Evolutionary conservation across 1,140 invertebrate species (phyloP).

Genomic region (Goniozus legneri): DNA sequence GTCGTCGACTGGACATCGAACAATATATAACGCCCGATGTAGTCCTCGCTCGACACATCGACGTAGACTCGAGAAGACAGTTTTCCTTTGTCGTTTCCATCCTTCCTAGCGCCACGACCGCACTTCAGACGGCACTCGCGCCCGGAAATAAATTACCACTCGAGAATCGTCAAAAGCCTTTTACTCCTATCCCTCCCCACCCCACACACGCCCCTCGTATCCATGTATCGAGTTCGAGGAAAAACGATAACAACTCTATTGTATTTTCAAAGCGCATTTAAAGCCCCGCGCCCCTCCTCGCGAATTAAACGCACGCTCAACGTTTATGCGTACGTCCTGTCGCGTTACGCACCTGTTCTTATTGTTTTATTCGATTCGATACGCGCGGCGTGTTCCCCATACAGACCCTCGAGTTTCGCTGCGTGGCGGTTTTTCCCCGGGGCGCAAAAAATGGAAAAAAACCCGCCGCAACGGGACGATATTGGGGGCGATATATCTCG

Average conservation of each 20-base stretch:
- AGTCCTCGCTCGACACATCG: constrained; percentile 16
- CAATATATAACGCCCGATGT: neutral
- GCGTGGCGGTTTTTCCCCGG: constrained; percentile 7
- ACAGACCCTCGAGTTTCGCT: constrained; percentile 1
- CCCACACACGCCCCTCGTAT: neutral
- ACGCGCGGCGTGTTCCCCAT: too few relatives aligned
- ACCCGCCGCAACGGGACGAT: neutral
- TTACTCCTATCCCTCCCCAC: too few relatives aligned
- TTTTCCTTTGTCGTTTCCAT: constrained; percentile 31
- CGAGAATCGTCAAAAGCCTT: constrained; percentile 33
- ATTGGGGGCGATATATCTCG: constrained; percentile 29
- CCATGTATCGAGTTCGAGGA: constrained; percentile 20
- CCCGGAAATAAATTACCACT: constrained; percentile 36
- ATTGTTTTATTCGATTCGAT: too few relatives aligned
- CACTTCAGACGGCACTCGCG: constrained; percentile 21
- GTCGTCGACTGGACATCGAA: too few relatives aligned
- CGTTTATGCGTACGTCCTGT: too few relatives aligned
- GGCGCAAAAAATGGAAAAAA: constrained; percentile 10
- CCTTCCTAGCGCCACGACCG: too few relatives aligned
- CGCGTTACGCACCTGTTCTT: too few relatives aligned
- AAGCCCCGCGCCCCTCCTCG: too few relatives aligned
- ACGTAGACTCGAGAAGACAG: constrained; percentile 25
- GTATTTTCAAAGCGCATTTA: constrained; percentile 30
- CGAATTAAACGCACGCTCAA: too few relatives aligned
- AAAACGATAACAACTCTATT: constrained; percentile 31